Conservation (phyloP, 2,888 invertebrate species). For the Coelinius sp. region DNA sequence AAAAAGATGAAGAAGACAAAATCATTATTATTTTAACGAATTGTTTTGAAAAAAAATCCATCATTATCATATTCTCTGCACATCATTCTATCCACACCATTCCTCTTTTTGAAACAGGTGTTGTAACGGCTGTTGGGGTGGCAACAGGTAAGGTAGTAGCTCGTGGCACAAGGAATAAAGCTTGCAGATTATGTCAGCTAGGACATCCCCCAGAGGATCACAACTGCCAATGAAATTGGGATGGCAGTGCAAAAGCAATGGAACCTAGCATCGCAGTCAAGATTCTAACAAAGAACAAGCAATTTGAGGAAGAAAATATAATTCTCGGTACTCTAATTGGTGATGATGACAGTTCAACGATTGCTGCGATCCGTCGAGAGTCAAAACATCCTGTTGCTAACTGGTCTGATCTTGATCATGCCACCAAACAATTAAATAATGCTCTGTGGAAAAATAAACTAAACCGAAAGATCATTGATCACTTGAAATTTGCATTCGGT, state of each 20-base stretch:
- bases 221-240: no score
- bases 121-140: not conserved
- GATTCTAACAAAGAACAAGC: constrained; percentile 35
- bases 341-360: constrained; percentile 47
- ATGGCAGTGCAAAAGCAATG: no score
- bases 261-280: no score
- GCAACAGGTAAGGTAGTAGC: not conserved
- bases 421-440: constrained; percentile 36
- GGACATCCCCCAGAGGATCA: no score
- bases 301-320: constrained; percentile 40
- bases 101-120: not conserved
- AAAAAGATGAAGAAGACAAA: no score
- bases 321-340: constrained; percentile 41
- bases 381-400: constrained; percentile 36
- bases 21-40: not conserved
- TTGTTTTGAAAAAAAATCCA: not conserved
- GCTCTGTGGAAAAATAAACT: constrained; percentile 40
- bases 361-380: constrained; percentile 43
- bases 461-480: constrained; percentile 32
- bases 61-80: not conserved
- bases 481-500: constrained; percentile 36
- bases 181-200: not conserved
- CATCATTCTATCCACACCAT: not conserved
- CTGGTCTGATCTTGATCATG: constrained; percentile 45
- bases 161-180: constrained; percentile 7